Conservation (phyloP, 2,888 invertebrate genomes). For the Cerastis rubricosa region DNA sequence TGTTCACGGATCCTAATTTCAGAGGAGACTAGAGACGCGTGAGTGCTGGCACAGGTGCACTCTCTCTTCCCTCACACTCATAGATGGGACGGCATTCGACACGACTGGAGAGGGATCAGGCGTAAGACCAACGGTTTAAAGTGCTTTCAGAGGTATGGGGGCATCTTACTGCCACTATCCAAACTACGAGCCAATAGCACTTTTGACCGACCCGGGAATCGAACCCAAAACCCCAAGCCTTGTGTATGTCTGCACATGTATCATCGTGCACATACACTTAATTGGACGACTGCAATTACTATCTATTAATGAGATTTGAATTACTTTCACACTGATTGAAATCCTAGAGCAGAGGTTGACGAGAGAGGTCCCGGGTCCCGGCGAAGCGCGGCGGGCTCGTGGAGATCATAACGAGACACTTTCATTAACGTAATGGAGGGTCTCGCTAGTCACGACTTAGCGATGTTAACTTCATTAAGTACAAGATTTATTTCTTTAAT, state of each 20-base stretch:
- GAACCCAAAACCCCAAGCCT: not conserved
- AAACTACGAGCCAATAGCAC: not conserved
- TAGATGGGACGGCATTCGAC: too few species aligned
- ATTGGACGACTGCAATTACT: not conserved
- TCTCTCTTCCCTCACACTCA: too few species aligned
- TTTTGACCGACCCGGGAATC: not conserved
- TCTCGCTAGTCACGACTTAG: not conserved
- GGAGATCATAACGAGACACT: not conserved
- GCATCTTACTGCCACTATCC: not conserved
- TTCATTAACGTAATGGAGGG: conserved; percentile 5
- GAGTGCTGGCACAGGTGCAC: too few species aligned
- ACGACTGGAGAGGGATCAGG: too few species aligned
- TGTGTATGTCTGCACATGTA: not conserved
- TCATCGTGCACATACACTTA: not conserved
- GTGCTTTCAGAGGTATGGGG: not conserved
- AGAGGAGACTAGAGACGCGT: too few species aligned
- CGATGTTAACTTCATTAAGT: conserved; percentile 2
- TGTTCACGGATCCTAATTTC: too few species aligned
- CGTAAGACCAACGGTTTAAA: too few species aligned
- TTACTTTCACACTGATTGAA: not conserved
- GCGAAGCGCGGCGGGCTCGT: not conserved
- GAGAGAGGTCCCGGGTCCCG: not conserved
- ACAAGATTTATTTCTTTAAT: conserved; percentile 6
- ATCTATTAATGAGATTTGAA: not conserved
- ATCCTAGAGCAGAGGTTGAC: not conserved